These are phyloP conservation scores for Ibidorhyncha struthersii DNA, from an alignment of 2,113 vertebrate species.

Conservation along the genomic window DNA sequence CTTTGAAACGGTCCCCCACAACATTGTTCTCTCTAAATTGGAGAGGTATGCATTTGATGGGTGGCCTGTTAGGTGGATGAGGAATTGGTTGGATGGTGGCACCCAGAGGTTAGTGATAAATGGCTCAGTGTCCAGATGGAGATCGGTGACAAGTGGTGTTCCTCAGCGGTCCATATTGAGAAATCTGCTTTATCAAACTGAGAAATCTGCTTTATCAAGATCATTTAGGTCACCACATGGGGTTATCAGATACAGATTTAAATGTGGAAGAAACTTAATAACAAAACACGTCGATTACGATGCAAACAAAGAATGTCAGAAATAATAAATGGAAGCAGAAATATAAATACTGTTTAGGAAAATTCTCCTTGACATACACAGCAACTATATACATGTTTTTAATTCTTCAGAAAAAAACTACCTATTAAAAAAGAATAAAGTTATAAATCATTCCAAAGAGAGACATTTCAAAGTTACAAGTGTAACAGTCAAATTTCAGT, in stretches of 20 bases:
- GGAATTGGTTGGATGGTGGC: no score
- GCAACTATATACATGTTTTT: not conserved
- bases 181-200: not conserved
- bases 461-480: not conserved
- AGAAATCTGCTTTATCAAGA: not conserved
- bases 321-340: not conserved
- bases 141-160: no score
- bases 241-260: not conserved
- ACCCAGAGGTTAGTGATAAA: no score
- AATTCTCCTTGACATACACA: not conserved
- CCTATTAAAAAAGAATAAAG: not conserved
- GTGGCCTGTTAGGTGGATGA: no score
- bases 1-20: no score
- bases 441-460: not conserved
- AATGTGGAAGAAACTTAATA: not conserved
- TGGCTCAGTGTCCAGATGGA: no score
- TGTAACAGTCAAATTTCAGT: not conserved
- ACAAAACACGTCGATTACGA: not conserved
- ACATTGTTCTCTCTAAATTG: no score
- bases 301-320: not conserved
- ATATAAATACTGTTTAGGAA: not conserved
- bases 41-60: no score
- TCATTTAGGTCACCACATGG: not conserved
- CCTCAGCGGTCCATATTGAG: no score
- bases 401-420: not conserved